Percentiles rank a stretch among this genome's conserved stretches.
Evolutionary conservation across 2,113 vertebrate genomes (phyloP).

Genomic region (Neoarius graeffei): DNA sequence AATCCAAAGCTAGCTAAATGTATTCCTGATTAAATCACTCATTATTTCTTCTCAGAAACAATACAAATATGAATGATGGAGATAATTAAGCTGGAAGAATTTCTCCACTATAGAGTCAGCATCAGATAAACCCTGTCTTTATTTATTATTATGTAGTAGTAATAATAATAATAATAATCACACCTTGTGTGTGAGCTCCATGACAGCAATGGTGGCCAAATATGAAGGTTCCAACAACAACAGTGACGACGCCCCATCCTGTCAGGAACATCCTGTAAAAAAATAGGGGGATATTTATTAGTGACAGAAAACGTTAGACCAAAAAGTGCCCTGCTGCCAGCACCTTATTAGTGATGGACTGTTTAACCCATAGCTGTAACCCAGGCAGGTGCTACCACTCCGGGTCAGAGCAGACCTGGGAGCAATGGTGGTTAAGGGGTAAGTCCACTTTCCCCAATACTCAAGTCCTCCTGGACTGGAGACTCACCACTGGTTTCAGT

Average conservation of each 20-base stretch:
- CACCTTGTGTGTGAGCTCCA: constrained; percentile 43
- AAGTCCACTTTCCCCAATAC: too few relatives aligned
- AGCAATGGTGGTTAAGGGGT: too few relatives aligned
- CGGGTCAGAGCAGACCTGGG: too few relatives aligned
- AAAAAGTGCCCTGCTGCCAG: too few relatives aligned
- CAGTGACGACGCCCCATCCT: constrained; percentile 76
- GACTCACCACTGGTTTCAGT: too few relatives aligned
- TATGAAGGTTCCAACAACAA: constrained; percentile 70
- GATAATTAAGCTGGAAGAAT: not conserved
- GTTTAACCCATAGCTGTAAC: too few relatives aligned
- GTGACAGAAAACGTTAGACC: too few relatives aligned
- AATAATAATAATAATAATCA: not conserved
- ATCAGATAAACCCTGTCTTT: not conserved
- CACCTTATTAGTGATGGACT: too few relatives aligned
- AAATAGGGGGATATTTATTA: not conserved
- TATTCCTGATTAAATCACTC: not conserved
- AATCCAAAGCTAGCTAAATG: not conserved
- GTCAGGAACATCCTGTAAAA: constrained; percentile 74
- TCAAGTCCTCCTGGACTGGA: too few relatives aligned
- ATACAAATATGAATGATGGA: not conserved
- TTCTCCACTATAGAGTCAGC: not conserved
- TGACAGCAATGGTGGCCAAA: constrained; percentile 68
- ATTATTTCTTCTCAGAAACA: not conserved
- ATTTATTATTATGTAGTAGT: not conserved
- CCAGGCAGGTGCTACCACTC: too few relatives aligned